Percentiles rank a stretch among this genome's conserved stretches.
These are phyloP conservation scores for Illadopsis cleaveri DNA, from an alignment of 2,113 vertebrate species.

Conservation along the genomic window DNA sequence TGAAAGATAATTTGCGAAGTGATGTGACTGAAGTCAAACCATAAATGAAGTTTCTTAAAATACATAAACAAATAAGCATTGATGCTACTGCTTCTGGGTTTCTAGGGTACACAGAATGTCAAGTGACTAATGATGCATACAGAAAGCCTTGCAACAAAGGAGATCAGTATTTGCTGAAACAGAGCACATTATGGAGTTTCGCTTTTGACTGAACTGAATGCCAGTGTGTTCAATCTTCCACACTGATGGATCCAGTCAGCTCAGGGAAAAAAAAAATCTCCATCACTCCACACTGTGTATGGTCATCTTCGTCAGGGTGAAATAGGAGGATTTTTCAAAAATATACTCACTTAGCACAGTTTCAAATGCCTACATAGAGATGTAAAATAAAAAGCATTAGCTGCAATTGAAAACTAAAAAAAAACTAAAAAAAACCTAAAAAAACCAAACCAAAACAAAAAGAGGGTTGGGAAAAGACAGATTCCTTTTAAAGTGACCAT, in stretches of 20 bases:
- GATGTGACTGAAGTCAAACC: neutral
- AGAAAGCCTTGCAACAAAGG: slow-evolving; percentile 37
- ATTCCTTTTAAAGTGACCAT: neutral
- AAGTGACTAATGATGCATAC: slow-evolving; percentile 30
- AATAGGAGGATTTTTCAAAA: neutral
- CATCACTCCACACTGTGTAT: neutral
- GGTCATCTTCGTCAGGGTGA: neutral
- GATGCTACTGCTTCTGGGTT: neutral
- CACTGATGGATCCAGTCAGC: neutral
- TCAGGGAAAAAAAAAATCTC: neutral
- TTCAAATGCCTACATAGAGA: neutral
- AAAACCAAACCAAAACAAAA: too few relatives aligned
- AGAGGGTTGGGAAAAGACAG: neutral
- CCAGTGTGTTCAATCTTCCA: neutral
- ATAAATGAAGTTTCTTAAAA: slow-evolving; percentile 25
- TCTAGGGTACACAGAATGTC: neutral
- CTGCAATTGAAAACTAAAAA: neutral
- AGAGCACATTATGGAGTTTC: neutral
- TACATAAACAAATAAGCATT: slow-evolving; percentile 13
- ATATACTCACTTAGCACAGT: neutral
- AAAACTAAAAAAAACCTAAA: neutral
- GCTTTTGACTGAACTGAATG: neutral
- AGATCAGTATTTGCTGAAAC: slow-evolving; percentile 21
- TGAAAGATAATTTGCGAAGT: slow-evolving; percentile 25
- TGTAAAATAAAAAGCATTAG: neutral